These are phyloP conservation scores for Sclerurus mexicanus DNA, from an alignment of 2,113 vertebrate genomes.

Conservation along the genomic window DNA sequence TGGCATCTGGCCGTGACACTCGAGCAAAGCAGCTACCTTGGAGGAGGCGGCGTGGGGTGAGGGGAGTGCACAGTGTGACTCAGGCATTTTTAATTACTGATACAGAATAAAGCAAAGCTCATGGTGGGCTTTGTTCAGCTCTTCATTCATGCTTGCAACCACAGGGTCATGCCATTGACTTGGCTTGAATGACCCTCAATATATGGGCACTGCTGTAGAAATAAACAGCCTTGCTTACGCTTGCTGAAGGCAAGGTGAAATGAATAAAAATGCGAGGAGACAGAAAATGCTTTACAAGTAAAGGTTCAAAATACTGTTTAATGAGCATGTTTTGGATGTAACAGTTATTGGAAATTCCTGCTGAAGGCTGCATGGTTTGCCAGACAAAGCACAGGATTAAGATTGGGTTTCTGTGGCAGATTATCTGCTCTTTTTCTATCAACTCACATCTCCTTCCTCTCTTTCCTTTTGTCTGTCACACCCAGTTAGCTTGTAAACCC, in stretches of 20 bases:
- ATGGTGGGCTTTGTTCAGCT: background rate
- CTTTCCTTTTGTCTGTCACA: background rate
- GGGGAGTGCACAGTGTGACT: background rate
- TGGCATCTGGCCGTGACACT: background rate
- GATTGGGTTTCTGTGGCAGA: background rate
- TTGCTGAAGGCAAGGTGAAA: background rate
- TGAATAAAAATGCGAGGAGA: background rate
- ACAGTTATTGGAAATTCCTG: background rate
- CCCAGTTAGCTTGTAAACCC: background rate
- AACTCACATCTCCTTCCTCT: background rate
- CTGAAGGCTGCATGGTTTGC: background rate
- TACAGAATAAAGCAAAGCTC: background rate
- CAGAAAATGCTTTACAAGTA: background rate
- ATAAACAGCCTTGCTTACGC: fast-evolving
- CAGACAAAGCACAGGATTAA: background rate
- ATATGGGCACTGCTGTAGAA: background rate
- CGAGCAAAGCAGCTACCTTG: background rate
- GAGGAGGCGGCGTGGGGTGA: background rate
- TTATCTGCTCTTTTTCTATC: background rate
- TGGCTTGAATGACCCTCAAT: background rate
- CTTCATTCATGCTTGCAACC: background rate
- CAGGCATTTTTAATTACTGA: background rate
- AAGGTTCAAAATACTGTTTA: background rate
- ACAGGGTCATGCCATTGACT: background rate
- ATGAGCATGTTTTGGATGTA: background rate